Conservation (phyloP, 1,140 invertebrate genomes). For the Phenacoccus solenopsis region DNA sequence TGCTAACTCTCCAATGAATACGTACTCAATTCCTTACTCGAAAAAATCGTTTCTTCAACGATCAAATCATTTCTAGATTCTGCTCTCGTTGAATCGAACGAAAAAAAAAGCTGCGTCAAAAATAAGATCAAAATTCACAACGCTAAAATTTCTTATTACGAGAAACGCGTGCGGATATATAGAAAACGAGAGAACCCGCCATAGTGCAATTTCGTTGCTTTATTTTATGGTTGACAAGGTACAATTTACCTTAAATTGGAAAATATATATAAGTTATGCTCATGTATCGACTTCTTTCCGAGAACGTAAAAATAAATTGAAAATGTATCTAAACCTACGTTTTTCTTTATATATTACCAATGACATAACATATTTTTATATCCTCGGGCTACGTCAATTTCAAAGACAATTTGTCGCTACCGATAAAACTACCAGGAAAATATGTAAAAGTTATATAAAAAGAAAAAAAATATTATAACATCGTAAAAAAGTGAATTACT, state of each 20-base stretch:
- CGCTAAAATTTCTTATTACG: constrained; percentile 4
- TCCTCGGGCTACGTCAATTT: neutral
- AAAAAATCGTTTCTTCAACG: too few species aligned
- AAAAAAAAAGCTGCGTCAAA: too few species aligned
- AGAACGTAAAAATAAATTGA: constrained; percentile 14
- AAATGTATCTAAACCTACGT: constrained; percentile 16
- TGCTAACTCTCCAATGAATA: too few species aligned
- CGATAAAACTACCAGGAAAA: constrained; percentile 2
- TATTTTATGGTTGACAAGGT: constrained; percentile 18
- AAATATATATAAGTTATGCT: constrained; percentile 12
- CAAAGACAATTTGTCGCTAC: constrained; percentile 7
- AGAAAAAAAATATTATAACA: constrained; percentile 15
- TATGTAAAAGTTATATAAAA: constrained; percentile 6
- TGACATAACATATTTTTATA: constrained; percentile 13
- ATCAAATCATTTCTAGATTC: too few species aligned
- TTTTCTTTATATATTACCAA: constrained; percentile 9
- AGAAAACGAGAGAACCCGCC: neutral
- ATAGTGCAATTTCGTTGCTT: constrained; percentile 11
- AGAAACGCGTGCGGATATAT: neutral
- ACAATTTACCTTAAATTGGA: constrained; percentile 15
- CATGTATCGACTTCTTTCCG: neutral
- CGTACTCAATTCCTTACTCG: too few species aligned
- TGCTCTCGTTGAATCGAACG: too few species aligned
- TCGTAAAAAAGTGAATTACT: constrained; percentile 14
- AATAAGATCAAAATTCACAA: constrained; percentile 5